Evolutionary conservation across 2,797 vertebrate genomes (phyloP).

Genomic region (Malacoraja senta): DNA sequence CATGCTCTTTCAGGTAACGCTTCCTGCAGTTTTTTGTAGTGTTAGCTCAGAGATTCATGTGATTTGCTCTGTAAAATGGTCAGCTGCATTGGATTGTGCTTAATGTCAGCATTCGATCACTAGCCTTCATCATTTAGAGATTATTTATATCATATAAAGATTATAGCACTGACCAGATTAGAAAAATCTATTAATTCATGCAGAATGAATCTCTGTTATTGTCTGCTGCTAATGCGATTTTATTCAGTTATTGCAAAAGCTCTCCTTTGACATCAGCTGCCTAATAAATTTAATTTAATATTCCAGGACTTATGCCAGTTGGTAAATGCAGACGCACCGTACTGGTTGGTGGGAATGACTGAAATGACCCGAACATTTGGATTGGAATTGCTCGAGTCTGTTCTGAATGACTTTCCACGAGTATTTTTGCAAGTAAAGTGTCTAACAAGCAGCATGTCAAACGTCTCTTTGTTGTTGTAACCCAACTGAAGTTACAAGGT

Average conservation of each 20-base stretch:
- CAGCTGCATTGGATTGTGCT: not conserved
- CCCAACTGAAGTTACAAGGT: too few relatives aligned
- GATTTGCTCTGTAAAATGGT: not conserved
- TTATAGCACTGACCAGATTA: not conserved
- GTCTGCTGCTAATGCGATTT: not conserved
- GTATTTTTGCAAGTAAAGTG: constrained; percentile 85
- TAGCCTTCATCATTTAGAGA: too few relatives aligned
- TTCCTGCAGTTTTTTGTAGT: constrained; percentile 38
- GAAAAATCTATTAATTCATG: not conserved
- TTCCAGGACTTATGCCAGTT: constrained; percentile 89
- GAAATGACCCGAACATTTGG: constrained; percentile 98
- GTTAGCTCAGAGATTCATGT: not conserved
- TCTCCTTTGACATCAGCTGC: not conserved
- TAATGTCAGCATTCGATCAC: not conserved
- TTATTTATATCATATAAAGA: too few relatives aligned
- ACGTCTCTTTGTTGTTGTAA: not conserved
- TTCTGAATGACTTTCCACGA: constrained; percentile 91
- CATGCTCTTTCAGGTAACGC: constrained; percentile 93
- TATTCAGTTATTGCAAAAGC: not conserved
- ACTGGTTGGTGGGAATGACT: constrained; percentile 98
- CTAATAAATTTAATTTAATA: constrained; percentile 35
- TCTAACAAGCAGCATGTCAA: constrained; percentile 22
- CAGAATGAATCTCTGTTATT: not conserved
- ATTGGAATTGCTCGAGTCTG: constrained; percentile 91
- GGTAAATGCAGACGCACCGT: constrained; percentile 95